Evolutionary conservation across 2,113 vertebrate genomes (phyloP).

Genomic region (Cyanoramphus novaezelandiae): DNA sequence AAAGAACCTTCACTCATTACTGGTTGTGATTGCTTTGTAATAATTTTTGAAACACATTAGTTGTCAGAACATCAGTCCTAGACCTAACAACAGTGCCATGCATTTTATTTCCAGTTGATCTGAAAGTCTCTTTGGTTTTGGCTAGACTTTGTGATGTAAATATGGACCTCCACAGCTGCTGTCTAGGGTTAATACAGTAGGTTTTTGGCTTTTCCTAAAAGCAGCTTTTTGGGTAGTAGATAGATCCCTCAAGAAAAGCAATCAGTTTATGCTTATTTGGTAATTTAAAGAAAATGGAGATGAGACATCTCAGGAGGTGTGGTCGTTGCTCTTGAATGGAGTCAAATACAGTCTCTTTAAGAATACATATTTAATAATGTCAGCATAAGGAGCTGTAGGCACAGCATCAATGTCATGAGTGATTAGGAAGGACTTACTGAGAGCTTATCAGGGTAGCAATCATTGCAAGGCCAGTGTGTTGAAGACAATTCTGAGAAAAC

Average conservation of each 20-base stretch:
- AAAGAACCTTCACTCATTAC: neutral
- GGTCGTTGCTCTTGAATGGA: slow-evolving; percentile 42
- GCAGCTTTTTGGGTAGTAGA: neutral
- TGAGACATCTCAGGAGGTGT: neutral
- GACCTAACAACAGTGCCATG: neutral
- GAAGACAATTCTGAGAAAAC: slow-evolving; percentile 55
- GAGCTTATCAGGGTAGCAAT: slow-evolving; percentile 55
- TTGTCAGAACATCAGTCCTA: slow-evolving; percentile 8
- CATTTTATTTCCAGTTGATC: neutral
- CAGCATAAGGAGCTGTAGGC: slow-evolving; percentile 60
- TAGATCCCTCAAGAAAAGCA: neutral
- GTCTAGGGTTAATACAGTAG: neutral
- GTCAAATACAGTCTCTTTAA: slow-evolving; percentile 34
- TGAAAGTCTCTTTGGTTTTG: neutral
- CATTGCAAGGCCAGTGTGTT: slow-evolving; percentile 48
- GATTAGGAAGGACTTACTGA: slow-evolving; percentile 72
- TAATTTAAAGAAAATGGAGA: slow-evolving; percentile 1
- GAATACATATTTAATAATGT: slow-evolving; percentile 38
- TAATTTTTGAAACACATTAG: slow-evolving; percentile 33
- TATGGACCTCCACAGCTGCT: neutral
- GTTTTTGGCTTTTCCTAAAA: neutral
- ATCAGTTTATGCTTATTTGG: neutral
- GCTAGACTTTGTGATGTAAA: neutral
- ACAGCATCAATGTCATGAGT: slow-evolving; percentile 65
- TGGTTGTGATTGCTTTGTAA: slow-evolving; percentile 34